Evolutionary conservation across 2,797 vertebrate species (phyloP).

Genomic region (Anguilla obscura): DNA sequence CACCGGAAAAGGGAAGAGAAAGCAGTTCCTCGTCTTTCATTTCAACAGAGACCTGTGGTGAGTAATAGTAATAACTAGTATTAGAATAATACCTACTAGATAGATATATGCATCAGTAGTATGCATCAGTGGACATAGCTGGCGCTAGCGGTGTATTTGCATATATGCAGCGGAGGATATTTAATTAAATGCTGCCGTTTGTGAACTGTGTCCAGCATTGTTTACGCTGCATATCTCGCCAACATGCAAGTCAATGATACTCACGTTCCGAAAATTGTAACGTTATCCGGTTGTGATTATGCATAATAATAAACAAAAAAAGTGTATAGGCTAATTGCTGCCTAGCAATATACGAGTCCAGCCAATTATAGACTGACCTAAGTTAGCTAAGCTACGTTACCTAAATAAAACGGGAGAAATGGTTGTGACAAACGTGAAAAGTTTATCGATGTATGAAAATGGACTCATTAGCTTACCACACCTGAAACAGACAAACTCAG

Average conservation of each 20-base stretch:
- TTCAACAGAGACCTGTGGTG: not conserved
- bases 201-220: not conserved
- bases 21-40: not conserved
- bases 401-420: not conserved
- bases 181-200: not conserved
- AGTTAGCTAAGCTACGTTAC: not conserved
- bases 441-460: too few species aligned
- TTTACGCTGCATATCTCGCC: not conserved
- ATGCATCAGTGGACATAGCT: not conserved
- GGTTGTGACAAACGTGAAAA: too few species aligned
- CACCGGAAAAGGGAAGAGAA: not conserved
- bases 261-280: not conserved
- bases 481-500: too few species aligned
- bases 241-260: not conserved
- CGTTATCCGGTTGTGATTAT: not conserved
- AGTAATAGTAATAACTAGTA: not conserved
- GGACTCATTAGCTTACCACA: too few species aligned
- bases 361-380: not conserved
- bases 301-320: not conserved
- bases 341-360: not conserved
- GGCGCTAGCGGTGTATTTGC: not conserved
- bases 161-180: not conserved
- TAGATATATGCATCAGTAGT: not conserved
- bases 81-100: not conserved
- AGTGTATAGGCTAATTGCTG: not conserved